These are phyloP conservation scores for Lasius platythorax DNA, from an alignment of 2,888 invertebrate genomes.

Conservation along the genomic window DNA sequence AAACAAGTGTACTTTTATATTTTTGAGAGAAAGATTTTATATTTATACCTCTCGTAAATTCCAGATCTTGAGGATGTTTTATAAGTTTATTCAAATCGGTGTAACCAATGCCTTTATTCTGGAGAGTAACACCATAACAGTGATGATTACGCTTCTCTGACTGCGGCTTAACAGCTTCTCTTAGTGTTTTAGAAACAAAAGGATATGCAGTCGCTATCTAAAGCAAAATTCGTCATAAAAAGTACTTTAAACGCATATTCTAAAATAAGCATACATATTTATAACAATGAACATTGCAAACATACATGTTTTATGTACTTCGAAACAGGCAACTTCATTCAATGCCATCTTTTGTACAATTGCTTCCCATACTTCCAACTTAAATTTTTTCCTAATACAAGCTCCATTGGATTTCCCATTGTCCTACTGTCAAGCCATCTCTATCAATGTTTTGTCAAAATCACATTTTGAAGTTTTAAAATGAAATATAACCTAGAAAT, in stretches of 20 bases:
- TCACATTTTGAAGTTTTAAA: slow-evolving; percentile 93
- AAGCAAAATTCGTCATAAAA: slow-evolving; percentile 75
- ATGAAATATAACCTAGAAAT: slow-evolving; percentile 93
- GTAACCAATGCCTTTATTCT: slow-evolving; percentile 95
- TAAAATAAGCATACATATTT: not conserved
- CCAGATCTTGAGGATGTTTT: slow-evolving; percentile 92
- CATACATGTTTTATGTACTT: slow-evolving; percentile 93
- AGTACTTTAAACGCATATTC: not conserved
- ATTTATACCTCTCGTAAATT: slow-evolving; percentile 93
- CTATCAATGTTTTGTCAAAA: slow-evolving; percentile 90
- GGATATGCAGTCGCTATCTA: slow-evolving; percentile 96
- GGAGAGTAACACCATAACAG: slow-evolving; percentile 96
- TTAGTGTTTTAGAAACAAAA: slow-evolving; percentile 96
- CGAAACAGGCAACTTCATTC: slow-evolving; percentile 95
- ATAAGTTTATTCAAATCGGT: slow-evolving; percentile 95
- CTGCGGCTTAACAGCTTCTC: slow-evolving; percentile 91
- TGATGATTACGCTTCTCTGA: slow-evolving; percentile 89
- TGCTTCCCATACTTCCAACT: slow-evolving; percentile 98
- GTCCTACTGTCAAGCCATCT: slow-evolving; percentile 91
- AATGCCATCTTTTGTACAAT: slow-evolving; percentile 97
- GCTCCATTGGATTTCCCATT: slow-evolving; percentile 95
- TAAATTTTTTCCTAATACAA: slow-evolving; percentile 99
- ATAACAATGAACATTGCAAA: slow-evolving; percentile 45
- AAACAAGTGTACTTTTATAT: not conserved
- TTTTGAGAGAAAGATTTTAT: too few species aligned